Percentiles rank a stretch among this genome's conserved stretches.
phyloP scores from a whole-genome alignment of 2,113 vertebrate species.

The Limanda limanda region DNA sequence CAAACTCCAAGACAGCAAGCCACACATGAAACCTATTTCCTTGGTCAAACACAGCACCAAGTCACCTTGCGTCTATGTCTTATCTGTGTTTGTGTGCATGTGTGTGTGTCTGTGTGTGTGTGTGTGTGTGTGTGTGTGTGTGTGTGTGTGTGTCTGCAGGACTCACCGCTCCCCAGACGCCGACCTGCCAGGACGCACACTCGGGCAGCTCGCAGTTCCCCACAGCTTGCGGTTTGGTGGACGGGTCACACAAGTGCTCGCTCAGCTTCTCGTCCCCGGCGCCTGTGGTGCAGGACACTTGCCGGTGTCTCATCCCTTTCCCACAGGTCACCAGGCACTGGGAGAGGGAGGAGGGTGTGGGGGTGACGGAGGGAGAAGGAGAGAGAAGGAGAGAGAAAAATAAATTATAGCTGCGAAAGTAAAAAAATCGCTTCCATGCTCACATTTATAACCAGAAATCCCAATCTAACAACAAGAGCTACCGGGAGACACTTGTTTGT shows the following conservation, averaged over 20 bases:
- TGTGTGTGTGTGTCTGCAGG: constrained; percentile 6
- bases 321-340: constrained; percentile 94
- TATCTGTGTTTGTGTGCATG: constrained; percentile 11
- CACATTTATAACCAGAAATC: neutral
- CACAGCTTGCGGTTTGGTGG: constrained; percentile 83
- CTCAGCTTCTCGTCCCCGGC: constrained; percentile 84
- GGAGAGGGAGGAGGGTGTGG: neutral
- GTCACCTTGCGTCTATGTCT: constrained; percentile 18
- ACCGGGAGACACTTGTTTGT: neutral
- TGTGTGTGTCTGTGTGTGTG: constrained; percentile 29
- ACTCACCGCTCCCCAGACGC: constrained; percentile 94
- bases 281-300: constrained; percentile 85
- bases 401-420: neutral
- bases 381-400: too few species aligned
- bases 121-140: neutral
- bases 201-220: constrained; percentile 85
- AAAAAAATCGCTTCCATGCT: too few species aligned
- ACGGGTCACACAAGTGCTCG: constrained; percentile 87
- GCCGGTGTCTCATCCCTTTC: constrained; percentile 87
- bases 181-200: constrained; percentile 93
- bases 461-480: neutral
- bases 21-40: constrained; percentile 68
- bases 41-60: constrained; percentile 45
- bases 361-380: neutral
- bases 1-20: constrained; percentile 18